A percentile compares a stretch with the other conserved stretches of the same genome.
Evolutionary conservation across 2,888 invertebrate genomes (phyloP).

Genomic region (Archaeoteleia sp.): DNA sequence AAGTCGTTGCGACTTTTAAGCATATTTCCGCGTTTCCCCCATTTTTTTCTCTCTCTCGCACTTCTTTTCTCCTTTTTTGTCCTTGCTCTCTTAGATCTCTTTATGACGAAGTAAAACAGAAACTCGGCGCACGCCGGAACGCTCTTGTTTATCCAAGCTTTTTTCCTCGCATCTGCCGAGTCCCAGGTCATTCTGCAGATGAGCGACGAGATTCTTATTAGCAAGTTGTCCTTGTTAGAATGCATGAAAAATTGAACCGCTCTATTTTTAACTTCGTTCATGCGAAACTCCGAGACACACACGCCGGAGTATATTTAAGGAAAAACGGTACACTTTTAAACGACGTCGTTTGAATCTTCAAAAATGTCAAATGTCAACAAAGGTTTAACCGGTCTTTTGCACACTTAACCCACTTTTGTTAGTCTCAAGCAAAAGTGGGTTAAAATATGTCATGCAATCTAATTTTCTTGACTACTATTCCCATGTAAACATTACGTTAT

Average conservation of each 20-base stretch:
- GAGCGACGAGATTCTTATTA: slow-evolving; percentile 49
- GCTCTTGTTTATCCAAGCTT: slow-evolving; percentile 34
- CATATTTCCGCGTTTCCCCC: slow-evolving; percentile 1
- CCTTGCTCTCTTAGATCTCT: slow-evolving; percentile 21
- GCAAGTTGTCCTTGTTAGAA: slow-evolving; percentile 36
- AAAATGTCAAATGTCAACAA: slow-evolving; percentile 26
- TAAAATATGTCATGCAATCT: too few relatives aligned
- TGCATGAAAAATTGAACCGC: slow-evolving; percentile 26
- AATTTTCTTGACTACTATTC: too few relatives aligned
- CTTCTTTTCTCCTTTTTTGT: slow-evolving; percentile 5
- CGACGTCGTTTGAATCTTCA: slow-evolving; percentile 24
- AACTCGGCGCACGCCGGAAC: slow-evolving; percentile 20
- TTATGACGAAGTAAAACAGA: slow-evolving; percentile 23
- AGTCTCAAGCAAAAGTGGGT: too few relatives aligned
- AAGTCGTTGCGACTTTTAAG: slow-evolving; percentile 12
- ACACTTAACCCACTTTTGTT: not conserved
- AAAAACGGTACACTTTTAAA: slow-evolving; percentile 21
- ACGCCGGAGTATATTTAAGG: slow-evolving; percentile 5
- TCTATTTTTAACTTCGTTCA: slow-evolving; percentile 10
- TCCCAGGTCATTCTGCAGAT: slow-evolving; percentile 18
- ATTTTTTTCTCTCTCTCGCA: not conserved
- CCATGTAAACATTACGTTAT: too few relatives aligned
- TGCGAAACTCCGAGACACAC: slow-evolving; percentile 3
- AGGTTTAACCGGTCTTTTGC: slow-evolving; percentile 7
- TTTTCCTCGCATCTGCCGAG: slow-evolving; percentile 20